Conservation (phyloP, 2,113 vertebrate species). For the Leiothrix lutea region DNA sequence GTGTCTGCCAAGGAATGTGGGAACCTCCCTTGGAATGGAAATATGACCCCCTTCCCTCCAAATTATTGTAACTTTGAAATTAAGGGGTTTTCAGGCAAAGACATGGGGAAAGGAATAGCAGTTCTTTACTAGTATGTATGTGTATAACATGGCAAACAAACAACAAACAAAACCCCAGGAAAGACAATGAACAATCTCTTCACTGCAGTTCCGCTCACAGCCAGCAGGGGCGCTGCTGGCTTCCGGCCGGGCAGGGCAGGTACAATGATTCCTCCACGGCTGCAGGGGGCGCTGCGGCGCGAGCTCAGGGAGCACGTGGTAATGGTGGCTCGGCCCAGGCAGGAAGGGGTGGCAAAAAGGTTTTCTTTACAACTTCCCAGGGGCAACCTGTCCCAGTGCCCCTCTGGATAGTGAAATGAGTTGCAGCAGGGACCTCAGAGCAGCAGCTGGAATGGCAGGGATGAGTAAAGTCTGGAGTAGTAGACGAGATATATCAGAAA, state of each 20-base stretch:
- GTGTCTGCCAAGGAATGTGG: too few species aligned
- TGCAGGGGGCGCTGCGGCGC: background rate
- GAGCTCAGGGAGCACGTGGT: fast-evolving
- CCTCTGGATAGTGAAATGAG: background rate
- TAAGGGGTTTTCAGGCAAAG: too few species aligned
- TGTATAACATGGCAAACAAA: background rate
- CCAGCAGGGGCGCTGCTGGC: background rate
- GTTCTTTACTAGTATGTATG: too few species aligned
- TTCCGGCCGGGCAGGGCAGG: fast-evolving
- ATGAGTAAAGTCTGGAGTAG: background rate
- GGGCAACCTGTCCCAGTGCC: background rate
- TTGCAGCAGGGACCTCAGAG: background rate
- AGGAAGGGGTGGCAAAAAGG: background rate
- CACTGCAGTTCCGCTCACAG: background rate
- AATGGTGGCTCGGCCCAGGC: fast-evolving
- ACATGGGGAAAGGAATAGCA: too few species aligned
- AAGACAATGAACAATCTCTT: fast-evolving
- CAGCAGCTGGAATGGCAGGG: background rate
- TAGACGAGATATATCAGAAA: background rate
- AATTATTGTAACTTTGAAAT: too few species aligned
- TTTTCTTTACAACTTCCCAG: background rate
- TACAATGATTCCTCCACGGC: fast-evolving
- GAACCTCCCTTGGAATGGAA: too few species aligned
- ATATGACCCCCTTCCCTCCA: too few species aligned
- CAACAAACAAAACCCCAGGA: background rate